Evolutionary conservation across 2,888 invertebrate genomes (phyloP).

Genomic region (Callyntrura sp.): DNA sequence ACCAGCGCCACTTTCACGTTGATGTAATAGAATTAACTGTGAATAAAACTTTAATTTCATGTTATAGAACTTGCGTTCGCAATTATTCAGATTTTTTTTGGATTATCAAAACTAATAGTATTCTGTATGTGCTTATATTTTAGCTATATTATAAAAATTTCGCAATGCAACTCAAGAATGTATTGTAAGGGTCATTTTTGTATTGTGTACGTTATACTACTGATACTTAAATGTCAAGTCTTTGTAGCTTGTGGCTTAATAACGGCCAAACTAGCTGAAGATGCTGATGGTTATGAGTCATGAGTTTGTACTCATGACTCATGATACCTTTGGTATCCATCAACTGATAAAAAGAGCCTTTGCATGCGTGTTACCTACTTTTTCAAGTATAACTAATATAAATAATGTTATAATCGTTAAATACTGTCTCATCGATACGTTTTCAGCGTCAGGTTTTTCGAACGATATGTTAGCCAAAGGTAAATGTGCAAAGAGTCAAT

Average conservation of each 20-base stretch:
- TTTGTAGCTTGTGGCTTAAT: conserved; percentile 33
- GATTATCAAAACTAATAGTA: conserved; percentile 22
- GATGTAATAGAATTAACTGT: conserved; percentile 14
- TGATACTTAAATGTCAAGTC: not conserved
- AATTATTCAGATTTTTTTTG: not conserved
- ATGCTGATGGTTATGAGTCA: not conserved
- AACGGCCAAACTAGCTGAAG: not conserved
- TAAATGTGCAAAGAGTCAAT: conserved; percentile 45
- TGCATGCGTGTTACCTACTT: conserved; percentile 38
- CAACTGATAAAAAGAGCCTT: not conserved
- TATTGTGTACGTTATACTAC: conserved; percentile 16
- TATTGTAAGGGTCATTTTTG: conserved; percentile 46
- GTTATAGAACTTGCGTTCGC: conserved; percentile 45
- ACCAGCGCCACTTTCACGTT: conserved; percentile 3
- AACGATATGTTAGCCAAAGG: conserved; percentile 40
- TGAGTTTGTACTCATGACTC: not conserved
- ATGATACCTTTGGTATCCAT: conserved; percentile 9
- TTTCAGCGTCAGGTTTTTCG: conserved; percentile 36
- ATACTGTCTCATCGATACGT: not conserved
- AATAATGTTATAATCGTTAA: not conserved
- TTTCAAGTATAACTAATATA: conserved; percentile 4
- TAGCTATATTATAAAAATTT: conserved; percentile 29
- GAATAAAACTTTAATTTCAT: conserved; percentile 36
- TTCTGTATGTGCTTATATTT: conserved; percentile 20
- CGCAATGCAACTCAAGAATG: conserved; percentile 64